Evolutionary conservation across 1,140 invertebrate genomes (phyloP), one percentile per base, ranked within the genome.

Genomic region (Orius insidiosus): DNA sequence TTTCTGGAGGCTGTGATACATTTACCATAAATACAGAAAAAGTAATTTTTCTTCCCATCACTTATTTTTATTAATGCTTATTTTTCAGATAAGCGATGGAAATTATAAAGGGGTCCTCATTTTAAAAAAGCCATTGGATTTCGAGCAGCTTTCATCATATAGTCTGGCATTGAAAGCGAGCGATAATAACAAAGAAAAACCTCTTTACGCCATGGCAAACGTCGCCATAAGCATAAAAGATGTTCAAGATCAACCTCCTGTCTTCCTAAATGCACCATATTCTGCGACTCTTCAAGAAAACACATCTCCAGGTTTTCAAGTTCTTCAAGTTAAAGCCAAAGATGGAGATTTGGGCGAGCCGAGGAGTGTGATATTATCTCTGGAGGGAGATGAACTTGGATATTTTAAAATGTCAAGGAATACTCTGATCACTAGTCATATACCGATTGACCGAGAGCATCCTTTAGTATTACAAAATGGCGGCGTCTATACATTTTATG

Each of bases 231-330:
- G 77, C 11, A 69, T 88, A 9, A 62, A 74, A 16, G 85, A 89
- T 56, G 71, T 84, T 1, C 85, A 78, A 59, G 84, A 89, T 59
- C 80, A 85, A 56, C 75, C 78, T 13, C 85, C 85, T 0, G 66
- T 72, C 1, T 87, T 87, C 54, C 56, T 81, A 1, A 81, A 82
- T 55, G 77, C 77, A 1, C 82, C 82, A 0, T 85, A 80, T 54
- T 82, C 78, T 1, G 75, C 78, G 2, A 75, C 76, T 0, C 66
- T 86, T 8, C 63, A 75, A 1, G 83, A 87, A 58, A 83, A 81
- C 53, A 80, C 75, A 0, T 63, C 67, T 3, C 63, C 66, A 10
- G 69, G 67, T 11, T 63, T 70, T 1, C 48, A 51, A 30, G 72
- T 85, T 47, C 57, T 84, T 51, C 74, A 73, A 1, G 71, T 86